Evolutionary conservation across 2,113 vertebrate species (phyloP).

Genomic region (Ariopsis seemanni): DNA sequence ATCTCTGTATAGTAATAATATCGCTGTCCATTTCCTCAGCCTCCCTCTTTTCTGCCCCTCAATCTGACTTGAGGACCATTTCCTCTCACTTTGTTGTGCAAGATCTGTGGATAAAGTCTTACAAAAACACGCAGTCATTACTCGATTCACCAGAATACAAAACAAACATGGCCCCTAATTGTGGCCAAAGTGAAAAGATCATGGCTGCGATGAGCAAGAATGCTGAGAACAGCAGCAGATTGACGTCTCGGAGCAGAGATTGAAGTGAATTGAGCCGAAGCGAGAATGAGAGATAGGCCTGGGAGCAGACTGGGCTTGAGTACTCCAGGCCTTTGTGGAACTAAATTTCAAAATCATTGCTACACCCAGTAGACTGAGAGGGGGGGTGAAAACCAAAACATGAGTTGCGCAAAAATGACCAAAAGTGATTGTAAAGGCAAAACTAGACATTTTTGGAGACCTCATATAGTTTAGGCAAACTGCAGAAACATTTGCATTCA

Average conservation of each 20-base stretch:
- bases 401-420: neutral
- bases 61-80: slow-evolving; percentile 49
- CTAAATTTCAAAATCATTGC: slow-evolving; percentile 4
- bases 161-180: slow-evolving; percentile 45
- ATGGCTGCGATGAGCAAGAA: slow-evolving; percentile 29
- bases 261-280: slow-evolving; percentile 24
- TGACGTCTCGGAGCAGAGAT: slow-evolving; percentile 17
- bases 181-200: slow-evolving; percentile 33
- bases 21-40: slow-evolving; percentile 37
- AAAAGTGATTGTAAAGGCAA: neutral
- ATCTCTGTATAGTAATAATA: slow-evolving; percentile 46
- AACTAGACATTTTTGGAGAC: neutral
- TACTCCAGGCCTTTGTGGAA: neutral
- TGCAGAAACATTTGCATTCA: neutral
- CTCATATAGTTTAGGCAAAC: neutral
- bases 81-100: slow-evolving; percentile 56
- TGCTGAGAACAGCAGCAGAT: slow-evolving; percentile 31
- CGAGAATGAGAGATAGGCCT: slow-evolving; percentile 34
- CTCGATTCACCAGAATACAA: slow-evolving; percentile 48
- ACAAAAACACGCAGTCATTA: slow-evolving; percentile 40
- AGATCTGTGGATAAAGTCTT: slow-evolving; percentile 54
- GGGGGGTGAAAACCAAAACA: slow-evolving; percentile 17
- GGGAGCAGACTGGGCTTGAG: slow-evolving; percentile 32
- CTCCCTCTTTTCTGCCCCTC: slow-evolving; percentile 37
- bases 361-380: neutral